A percentile compares a stretch with the other conserved stretches of the same genome.
phyloP scores from a whole-genome alignment of 2,888 invertebrate genomes.

The Argyresthia goedartella region DNA sequence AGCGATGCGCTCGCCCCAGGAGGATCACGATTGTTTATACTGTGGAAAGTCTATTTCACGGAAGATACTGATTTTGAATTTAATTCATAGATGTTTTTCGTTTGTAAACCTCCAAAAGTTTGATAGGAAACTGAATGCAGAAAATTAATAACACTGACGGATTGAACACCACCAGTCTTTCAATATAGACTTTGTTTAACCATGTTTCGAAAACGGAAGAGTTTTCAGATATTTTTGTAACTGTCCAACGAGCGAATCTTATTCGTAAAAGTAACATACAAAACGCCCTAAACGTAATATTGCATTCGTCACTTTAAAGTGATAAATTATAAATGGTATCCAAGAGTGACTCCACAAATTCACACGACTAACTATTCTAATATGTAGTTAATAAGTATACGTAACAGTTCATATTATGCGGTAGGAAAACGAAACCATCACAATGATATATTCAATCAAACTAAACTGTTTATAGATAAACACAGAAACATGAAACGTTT shows the following conservation, averaged over 20 bases:
- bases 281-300: slow-evolving; percentile 48
- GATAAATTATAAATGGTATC: slow-evolving; percentile 50
- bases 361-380: slow-evolving; percentile 32
- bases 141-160: slow-evolving; percentile 36
- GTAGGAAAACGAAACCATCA: slow-evolving; percentile 69
- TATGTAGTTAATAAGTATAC: slow-evolving; percentile 43
- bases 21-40: slow-evolving; percentile 41
- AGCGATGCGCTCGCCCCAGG: slow-evolving; percentile 39
- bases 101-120: slow-evolving; percentile 69
- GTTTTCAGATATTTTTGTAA: slow-evolving; percentile 46
- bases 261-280: slow-evolving; percentile 39
- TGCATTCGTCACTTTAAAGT: slow-evolving; percentile 41
- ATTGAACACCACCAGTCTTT: slow-evolving; percentile 14
- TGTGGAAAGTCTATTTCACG: slow-evolving; percentile 49
- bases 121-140: slow-evolving; percentile 62
- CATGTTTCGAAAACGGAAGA: slow-evolving; percentile 22
- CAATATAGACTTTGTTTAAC: neutral
- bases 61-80: slow-evolving; percentile 45
- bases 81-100: slow-evolving; percentile 49
- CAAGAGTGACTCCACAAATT: slow-evolving; percentile 57
- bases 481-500: slow-evolving; percentile 57
- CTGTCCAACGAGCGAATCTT: slow-evolving; percentile 52
- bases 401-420: slow-evolving; percentile 60
- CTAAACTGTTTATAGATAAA: slow-evolving; percentile 56
- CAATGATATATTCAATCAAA: slow-evolving; percentile 64